Percentiles rank a stretch among this genome's conserved stretches.
Conservation (phyloP, 2,888 invertebrate species). For the Diaprepes abbreviatus region DNA sequence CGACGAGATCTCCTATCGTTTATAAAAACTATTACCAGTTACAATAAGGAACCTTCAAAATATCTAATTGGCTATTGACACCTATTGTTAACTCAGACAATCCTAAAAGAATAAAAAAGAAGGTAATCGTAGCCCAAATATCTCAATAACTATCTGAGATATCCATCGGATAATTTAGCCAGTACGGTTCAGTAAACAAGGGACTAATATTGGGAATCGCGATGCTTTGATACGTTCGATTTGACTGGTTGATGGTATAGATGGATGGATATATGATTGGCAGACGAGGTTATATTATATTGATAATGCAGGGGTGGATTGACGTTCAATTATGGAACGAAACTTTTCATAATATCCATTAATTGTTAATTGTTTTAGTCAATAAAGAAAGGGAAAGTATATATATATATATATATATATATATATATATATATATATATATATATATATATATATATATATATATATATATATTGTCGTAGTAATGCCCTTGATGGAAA, state of each 20-base stretch:
- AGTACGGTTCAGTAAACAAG: conserved; percentile 39
- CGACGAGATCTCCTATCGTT: neutral
- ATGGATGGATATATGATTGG: conserved; percentile 52
- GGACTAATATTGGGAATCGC: conserved; percentile 30
- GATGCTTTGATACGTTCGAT: conserved; percentile 45
- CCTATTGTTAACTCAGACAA: conserved; percentile 23
- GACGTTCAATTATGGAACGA: too few species aligned
- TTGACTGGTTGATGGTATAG: conserved; percentile 37
- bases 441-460: too few species aligned
- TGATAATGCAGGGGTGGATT: conserved; percentile 2
- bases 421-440: too few species aligned
- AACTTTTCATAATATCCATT: too few species aligned
- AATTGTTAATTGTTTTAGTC: too few species aligned
- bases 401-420: too few species aligned
- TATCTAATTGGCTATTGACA: conserved; percentile 22
- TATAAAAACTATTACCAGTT: conserved; percentile 1
- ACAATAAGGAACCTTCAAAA: conserved; percentile 21
- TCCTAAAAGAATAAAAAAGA: conserved; percentile 20
- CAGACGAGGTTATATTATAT: conserved; percentile 50
- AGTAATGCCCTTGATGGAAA: too few species aligned
- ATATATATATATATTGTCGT: too few species aligned
- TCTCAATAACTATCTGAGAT: conserved; percentile 28
- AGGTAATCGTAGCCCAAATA: conserved; percentile 18
- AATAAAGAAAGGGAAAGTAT: too few species aligned
- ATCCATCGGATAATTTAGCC: conserved; percentile 42